A percentile compares a stretch with the other conserved stretches of the same genome.
Conservation (phyloP, 2,888 invertebrate genomes). For the Parelbella ahira region DNA sequence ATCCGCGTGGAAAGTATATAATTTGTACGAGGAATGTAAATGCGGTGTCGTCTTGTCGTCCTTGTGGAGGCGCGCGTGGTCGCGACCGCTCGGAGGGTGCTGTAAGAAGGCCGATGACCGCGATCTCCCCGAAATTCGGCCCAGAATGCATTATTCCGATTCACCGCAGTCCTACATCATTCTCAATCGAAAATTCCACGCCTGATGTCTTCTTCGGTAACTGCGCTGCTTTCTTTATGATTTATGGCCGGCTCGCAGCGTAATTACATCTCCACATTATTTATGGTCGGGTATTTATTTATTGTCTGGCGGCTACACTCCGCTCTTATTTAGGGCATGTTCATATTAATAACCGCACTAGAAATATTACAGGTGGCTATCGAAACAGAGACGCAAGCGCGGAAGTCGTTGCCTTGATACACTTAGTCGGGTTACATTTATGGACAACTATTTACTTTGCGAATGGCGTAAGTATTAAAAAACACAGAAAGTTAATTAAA, state of each 20-base stretch:
- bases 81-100: constrained; percentile 42
- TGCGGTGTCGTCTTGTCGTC: constrained; percentile 32
- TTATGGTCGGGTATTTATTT: constrained; percentile 23
- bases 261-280: constrained; percentile 42
- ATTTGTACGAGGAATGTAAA: constrained; percentile 9
- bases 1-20: constrained; percentile 4
- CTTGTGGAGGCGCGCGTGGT: constrained; percentile 47
- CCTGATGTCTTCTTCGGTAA: constrained; percentile 68
- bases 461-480: no score
- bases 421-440: no score
- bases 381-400: no score
- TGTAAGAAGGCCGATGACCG: constrained; percentile 64
- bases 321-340: constrained; percentile 21
- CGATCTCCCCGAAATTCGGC: constrained; percentile 57
- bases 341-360: constrained; percentile 18
- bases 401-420: no score
- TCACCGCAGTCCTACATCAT: constrained; percentile 63
- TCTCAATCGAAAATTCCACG: constrained; percentile 68
- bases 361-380: constrained; percentile 3
- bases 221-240: constrained; percentile 66
- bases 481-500: no score
- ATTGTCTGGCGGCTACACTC: constrained; percentile 20
- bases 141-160: constrained; percentile 69
- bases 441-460: no score
- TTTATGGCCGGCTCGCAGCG: constrained; percentile 52